phyloP scores from a whole-genome alignment of 2,797 vertebrate species.

The Anisognathus igniventris region DNA sequence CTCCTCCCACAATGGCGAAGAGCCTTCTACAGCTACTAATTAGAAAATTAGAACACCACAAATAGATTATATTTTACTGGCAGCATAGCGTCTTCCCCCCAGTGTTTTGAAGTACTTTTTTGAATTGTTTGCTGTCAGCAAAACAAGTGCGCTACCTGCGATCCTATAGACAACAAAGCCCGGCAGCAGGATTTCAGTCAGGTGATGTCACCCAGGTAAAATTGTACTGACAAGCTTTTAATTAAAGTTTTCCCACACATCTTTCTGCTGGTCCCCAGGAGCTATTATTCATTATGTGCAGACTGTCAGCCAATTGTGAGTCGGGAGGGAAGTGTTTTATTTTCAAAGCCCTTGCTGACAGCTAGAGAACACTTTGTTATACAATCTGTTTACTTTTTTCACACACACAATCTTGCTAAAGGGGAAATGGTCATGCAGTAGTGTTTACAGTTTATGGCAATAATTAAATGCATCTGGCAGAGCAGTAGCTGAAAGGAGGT shows the following conservation, averaged over 20 bases:
- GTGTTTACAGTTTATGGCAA: conserved; percentile 66
- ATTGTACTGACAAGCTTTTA: conserved; percentile 92
- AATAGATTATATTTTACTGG: conserved; percentile 65
- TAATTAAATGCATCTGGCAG: conserved; percentile 77
- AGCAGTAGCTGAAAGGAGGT: conserved; percentile 31
- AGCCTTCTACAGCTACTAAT: conserved; percentile 70
- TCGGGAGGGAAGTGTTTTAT: conserved; percentile 81
- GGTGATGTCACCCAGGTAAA: conserved; percentile 87
- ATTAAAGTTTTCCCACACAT: conserved; percentile 92
- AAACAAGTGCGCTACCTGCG: conserved; percentile 72
- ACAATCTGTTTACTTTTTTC: conserved; percentile 82
- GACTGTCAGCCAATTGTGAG: conserved; percentile 81
- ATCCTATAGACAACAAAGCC: conserved; percentile 80
- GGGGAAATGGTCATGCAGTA: conserved; percentile 68
- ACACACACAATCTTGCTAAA: conserved; percentile 66
- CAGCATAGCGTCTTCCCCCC: conserved; percentile 42
- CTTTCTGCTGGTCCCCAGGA: conserved; percentile 78
- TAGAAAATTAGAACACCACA: conserved; percentile 72
- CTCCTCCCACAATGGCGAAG: conserved; percentile 21
- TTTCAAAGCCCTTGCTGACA: conserved; percentile 82
- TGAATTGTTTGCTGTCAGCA: conserved; percentile 81
- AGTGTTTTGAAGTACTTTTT: conserved; percentile 74
- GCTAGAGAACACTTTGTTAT: conserved; percentile 81
- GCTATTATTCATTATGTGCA: conserved; percentile 82
- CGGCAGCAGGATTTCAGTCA: conserved; percentile 79